Evolutionary conservation across 2,888 invertebrate species (phyloP), one percentile per base, ranked within the genome.

Genomic region (Adineta ricciae): DNA sequence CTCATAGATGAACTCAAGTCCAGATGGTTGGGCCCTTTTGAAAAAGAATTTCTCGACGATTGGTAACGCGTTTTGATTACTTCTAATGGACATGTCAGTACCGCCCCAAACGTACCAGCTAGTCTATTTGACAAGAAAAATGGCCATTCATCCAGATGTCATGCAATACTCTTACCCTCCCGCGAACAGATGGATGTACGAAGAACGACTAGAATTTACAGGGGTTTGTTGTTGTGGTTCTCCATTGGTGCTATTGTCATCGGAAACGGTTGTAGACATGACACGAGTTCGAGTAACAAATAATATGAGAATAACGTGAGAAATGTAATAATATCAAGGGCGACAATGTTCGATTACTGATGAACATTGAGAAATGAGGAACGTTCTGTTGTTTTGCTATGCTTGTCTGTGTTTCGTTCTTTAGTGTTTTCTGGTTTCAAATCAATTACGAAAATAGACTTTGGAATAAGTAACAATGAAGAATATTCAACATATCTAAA

Each of bases 41-140:
- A 24, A 78, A 78, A n/a, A 1, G 41, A 41, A 78, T 14, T 41
- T 78, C 41, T n/a, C n/a, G 97, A 97, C 41, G 97, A 97, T 91
- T 98, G 98, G 87, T 97, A 93, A 46, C 98, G 93, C 19, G 97
- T 97, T 92, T 98, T 98, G 83, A 98, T 96, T 87, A 98, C 97
- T 92, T 98, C 98, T 88, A 98, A 92, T 21, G 98, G 98, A 91
- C 97, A 97, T 89, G 98, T 98, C 87, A 96, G 94, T 87, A 98
- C 95, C 27, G 97, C 97, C 85, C 97, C 97, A 83, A 95, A 94
- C 84, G 97, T 98, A 87, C 98, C 98, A 87, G 96, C 98, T 91
- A 95, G 93, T 90, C 97, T 86, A 24, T 11, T 49, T 52, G 64
- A 56, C n/a, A 9, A 85, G 16, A 11, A 32, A 27, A 27, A 9